Percentiles rank a stretch among this genome's conserved stretches.
Evolutionary conservation across 2,888 invertebrate species (phyloP).

Genomic region (Morinoia aosen): DNA sequence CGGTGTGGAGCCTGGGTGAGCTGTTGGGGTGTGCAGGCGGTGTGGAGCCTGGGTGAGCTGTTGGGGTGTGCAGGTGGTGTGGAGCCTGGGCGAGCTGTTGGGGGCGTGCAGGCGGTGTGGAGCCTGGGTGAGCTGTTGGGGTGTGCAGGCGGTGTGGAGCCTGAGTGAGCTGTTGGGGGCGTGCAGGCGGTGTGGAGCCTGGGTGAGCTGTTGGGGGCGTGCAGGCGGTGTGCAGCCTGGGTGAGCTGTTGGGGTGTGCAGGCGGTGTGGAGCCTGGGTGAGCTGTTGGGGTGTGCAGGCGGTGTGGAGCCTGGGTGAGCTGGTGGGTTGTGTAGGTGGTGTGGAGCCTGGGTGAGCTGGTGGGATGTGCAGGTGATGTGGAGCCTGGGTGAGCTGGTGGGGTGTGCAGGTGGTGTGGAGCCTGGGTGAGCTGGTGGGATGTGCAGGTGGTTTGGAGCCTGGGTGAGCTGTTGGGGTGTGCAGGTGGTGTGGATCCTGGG

Average conservation of each 20-base stretch:
- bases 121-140: constrained; percentile 81
- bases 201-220: not conserved
- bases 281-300: too few relatives aligned
- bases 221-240: not conserved
- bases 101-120: constrained; percentile 81
- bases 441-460: not conserved
- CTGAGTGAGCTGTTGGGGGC: not conserved
- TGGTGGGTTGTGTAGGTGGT: not conserved
- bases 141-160: not conserved
- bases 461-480: not conserved
- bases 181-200: not conserved
- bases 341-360: constrained; percentile 6
- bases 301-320: constrained; percentile 96
- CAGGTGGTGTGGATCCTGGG: constrained; percentile 99
- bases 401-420: not conserved
- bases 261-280: constrained; percentile 1
- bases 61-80: not conserved
- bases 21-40: not conserved
- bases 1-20: not conserved
- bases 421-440: constrained; percentile 67
- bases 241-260: constrained; percentile 67
- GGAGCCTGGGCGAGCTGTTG: constrained; percentile 67
- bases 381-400: not conserved
- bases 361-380: not conserved
- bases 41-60: not conserved